phyloP scores from a whole-genome alignment of 2,113 vertebrate genomes.

The Rattus rattus region DNA sequence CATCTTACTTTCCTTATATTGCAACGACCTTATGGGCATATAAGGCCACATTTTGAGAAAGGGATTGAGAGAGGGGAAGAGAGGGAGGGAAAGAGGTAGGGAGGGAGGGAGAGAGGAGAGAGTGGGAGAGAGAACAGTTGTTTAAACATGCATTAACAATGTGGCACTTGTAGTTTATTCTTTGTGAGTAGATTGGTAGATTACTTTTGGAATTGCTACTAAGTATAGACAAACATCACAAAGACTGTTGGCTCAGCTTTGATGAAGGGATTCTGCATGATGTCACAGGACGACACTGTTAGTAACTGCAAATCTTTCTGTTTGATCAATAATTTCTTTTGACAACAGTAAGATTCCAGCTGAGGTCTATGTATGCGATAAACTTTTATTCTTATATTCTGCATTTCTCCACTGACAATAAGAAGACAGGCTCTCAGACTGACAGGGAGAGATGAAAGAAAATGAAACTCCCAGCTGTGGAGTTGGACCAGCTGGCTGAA shows the following conservation, averaged over 20 bases:
- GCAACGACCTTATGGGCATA: background rate
- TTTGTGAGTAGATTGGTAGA: constrained; percentile 74
- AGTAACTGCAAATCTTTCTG: background rate
- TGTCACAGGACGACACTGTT: background rate
- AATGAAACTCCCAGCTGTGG: background rate
- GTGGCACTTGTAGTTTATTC: constrained; percentile 75
- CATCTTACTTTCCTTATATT: background rate
- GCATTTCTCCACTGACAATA: background rate
- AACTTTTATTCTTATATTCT: constrained; percentile 48
- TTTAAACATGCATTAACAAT: constrained; percentile 51
- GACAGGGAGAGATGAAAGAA: background rate
- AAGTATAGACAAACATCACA: background rate
- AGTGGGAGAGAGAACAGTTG: constrained; percentile 67
- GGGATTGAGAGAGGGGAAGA: background rate
- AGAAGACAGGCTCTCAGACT: background rate
- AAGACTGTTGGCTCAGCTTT: background rate
- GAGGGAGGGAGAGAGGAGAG: constrained; percentile 52
- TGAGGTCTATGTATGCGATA: background rate
- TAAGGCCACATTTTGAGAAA: background rate
- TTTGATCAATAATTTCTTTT: constrained; percentile 41
- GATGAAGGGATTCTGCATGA: background rate
- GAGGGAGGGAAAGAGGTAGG: background rate
- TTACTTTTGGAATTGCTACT: constrained; percentile 59
- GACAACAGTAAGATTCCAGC: background rate
- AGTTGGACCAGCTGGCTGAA: background rate